Evolutionary conservation across 92 coral and sea anemone genomes (phyloP), one percentile per base, ranked within the genome.

Genomic region (Palythoa caribaeorum): DNA sequence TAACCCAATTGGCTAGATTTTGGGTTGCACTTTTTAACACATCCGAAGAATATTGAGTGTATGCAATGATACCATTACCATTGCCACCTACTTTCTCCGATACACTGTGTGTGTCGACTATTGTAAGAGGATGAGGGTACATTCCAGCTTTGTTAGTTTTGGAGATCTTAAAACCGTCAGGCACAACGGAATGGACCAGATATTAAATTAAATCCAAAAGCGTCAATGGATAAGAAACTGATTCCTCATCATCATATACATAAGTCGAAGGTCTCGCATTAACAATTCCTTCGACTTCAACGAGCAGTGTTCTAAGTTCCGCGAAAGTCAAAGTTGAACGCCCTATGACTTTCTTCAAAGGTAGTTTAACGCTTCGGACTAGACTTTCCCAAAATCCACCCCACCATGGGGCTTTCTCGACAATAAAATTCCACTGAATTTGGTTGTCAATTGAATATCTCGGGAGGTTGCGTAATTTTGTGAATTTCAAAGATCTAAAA

Each of bases 381-480:
- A 91, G 76, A 14, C 96, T 38, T 63, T 94, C 94, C 94, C 93
- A 94, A 76, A 83, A 94, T 15, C 93, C 96, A 55, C 93, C 96
- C 93, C 94, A 91, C 93, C 94, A 94, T 38, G 94, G 93, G 69
- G 93, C 96, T 59, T 83, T 80, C 39, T 94, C 89, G 83, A 87
- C 81, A 19, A 92, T 94, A 75, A 87, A 92, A 47, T 73, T 77
- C 94, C 91, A 93, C 10, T 54, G 6, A 21, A 90, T 89, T 15
- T 59, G 93, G 40, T 90, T 90, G 89, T 90, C 87, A 10, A 73
- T 65, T 13, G 88, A 88, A 73, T 88, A 88, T 36, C 83, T 93
- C 92, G 21, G 80, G 70, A 66, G 94, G 68, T 86, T 89, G 72
- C 37, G 86, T 48, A 11, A 91, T 91, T 40, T 89, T 93, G 10